A percentile compares a stretch with the other conserved stretches of the same genome.
These are phyloP conservation scores for Quiscalus mexicanus DNA, from an alignment of 2,113 vertebrate genomes.

Conservation along the genomic window DNA sequence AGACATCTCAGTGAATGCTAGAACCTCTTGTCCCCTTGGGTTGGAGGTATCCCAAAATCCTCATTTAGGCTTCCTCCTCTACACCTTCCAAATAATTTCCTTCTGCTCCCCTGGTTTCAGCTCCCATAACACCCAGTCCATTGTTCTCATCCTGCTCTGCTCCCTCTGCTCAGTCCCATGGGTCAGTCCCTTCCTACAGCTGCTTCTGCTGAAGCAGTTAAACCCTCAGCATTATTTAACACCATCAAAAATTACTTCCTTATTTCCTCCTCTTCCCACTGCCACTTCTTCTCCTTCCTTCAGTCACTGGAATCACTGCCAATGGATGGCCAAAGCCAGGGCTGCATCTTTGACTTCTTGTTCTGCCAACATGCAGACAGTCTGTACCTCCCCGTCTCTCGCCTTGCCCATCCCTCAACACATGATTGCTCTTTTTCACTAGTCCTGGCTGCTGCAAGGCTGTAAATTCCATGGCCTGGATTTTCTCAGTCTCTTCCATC, in stretches of 20 bases:
- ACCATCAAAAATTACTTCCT: neutral
- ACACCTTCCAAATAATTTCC: neutral
- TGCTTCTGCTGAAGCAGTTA: neutral
- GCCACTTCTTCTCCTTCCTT: neutral
- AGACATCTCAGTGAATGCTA: neutral
- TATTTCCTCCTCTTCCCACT: neutral
- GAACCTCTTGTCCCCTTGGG: neutral
- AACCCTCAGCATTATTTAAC: neutral
- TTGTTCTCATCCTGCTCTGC: neutral
- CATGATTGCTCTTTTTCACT: neutral
- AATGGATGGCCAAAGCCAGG: neutral
- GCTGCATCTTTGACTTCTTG: neutral
- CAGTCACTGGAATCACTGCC: neutral
- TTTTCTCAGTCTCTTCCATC: neutral
- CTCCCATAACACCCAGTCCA: neutral
- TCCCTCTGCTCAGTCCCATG: neutral
- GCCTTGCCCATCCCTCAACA: neutral
- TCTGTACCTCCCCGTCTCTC: slow-evolving; percentile 1
- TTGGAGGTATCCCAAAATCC: neutral
- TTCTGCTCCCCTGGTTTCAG: neutral
- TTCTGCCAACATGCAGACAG: neutral
- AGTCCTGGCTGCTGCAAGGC: neutral
- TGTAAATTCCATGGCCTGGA: neutral
- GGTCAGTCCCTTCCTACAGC: neutral
- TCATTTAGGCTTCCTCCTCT: neutral